A percentile compares a stretch with the other conserved stretches of the same genome.
Evolutionary conservation across 2,888 invertebrate genomes (phyloP).

Genomic region (Apotomis capreana): DNA sequence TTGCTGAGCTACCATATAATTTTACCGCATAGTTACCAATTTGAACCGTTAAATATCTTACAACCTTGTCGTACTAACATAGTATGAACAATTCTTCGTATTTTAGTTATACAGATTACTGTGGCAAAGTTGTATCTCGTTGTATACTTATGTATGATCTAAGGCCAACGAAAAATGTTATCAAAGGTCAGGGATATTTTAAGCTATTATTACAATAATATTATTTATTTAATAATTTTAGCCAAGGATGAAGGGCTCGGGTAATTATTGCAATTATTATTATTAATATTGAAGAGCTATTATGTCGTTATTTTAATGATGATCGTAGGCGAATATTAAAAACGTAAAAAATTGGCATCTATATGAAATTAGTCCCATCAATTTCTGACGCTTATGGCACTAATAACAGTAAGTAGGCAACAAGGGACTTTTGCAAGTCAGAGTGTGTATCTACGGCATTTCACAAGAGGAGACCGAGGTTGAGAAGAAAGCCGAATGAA

Average conservation of each 20-base stretch:
- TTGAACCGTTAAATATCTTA: background rate
- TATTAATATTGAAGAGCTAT: too few species aligned
- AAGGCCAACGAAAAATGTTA: constrained; percentile 17
- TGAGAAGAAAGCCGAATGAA: too few species aligned
- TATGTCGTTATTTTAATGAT: background rate
- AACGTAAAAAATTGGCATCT: too few species aligned
- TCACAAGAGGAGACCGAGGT: too few species aligned
- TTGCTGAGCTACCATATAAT: constrained; percentile 36
- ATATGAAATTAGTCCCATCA: too few species aligned
- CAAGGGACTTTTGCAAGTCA: too few species aligned
- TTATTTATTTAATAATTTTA: constrained; percentile 7
- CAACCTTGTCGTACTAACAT: constrained; percentile 7
- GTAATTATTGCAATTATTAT: background rate
- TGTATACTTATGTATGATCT: background rate
- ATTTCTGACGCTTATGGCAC: too few species aligned
- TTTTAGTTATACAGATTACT: background rate
- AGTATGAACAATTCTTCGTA: background rate
- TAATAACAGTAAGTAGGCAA: too few species aligned
- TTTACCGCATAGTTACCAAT: constrained; percentile 10
- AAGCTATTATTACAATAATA: constrained; percentile 8
- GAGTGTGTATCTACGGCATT: too few species aligned
- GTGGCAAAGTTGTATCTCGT: background rate
- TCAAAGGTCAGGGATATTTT: constrained; percentile 21
- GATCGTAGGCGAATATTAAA: too few species aligned
- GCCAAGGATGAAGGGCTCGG: constrained; percentile 4